These are phyloP conservation scores for Frieseomelitta varia DNA, from an alignment of 1,140 invertebrate genomes.

Conservation along the genomic window DNA sequence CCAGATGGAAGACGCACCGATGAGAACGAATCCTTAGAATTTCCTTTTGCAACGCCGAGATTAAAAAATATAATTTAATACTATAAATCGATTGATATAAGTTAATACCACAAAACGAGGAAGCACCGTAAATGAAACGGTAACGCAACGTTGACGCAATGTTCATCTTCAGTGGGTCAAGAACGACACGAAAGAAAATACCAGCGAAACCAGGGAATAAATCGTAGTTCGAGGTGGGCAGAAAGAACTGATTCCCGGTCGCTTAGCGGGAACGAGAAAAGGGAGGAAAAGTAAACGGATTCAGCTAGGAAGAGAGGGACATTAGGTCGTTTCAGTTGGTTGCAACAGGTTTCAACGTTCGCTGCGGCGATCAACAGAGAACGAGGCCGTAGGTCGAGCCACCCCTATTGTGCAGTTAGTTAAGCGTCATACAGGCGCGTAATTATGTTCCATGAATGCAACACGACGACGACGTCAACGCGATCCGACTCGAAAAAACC, in stretches of 20 bases:
- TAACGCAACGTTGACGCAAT: no score
- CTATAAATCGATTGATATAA: no score
- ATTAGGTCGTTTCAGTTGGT: constrained; percentile 9
- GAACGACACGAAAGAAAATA: not conserved
- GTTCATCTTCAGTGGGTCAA: not conserved
- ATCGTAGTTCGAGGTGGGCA: not conserved
- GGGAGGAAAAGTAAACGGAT: constrained; percentile 20
- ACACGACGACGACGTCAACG: not conserved
- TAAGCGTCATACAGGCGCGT: constrained; percentile 9
- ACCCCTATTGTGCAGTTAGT: constrained; percentile 21
- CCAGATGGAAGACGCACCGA: no score
- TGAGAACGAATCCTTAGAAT: no score
- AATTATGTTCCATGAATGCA: constrained; percentile 17
- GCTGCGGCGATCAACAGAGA: constrained; percentile 8
- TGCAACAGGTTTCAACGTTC: constrained; percentile 45
- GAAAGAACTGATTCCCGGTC: constrained; percentile 1
- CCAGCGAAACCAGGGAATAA: not conserved
- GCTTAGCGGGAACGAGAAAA: not conserved
- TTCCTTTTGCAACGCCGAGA: no score
- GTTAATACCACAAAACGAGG: no score
- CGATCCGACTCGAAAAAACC: not conserved
- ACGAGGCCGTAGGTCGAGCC: not conserved
- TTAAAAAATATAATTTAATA: no score
- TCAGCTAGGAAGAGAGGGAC: not conserved
- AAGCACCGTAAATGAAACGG: no score